phyloP scores from a whole-genome alignment of 2,797 vertebrate species.

The Danionella dracula region DNA sequence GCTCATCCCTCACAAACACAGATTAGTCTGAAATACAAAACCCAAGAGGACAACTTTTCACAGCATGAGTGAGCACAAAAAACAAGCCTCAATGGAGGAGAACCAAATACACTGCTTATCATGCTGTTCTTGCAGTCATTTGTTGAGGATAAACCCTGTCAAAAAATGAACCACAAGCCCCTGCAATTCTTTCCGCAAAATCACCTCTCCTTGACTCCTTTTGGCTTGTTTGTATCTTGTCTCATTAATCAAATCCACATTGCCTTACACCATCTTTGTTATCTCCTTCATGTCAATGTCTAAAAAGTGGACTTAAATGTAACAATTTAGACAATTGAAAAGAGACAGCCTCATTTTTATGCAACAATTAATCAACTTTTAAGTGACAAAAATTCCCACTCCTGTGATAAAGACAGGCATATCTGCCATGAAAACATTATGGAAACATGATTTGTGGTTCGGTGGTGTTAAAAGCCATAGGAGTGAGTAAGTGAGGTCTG shows the following conservation, averaged over 20 bases:
- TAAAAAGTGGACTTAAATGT: not conserved
- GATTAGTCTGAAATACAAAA: not conserved
- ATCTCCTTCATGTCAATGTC: not conserved
- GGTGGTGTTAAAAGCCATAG: not conserved
- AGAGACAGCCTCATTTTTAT: not conserved
- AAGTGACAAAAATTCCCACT: slow-evolving; percentile 4
- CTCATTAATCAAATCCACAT: not conserved
- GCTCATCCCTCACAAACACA: slow-evolving; percentile 15
- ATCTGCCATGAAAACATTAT: slow-evolving; percentile 20
- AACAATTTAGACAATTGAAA: no score
- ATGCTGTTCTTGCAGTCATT: not conserved
- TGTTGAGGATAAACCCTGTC: not conserved
- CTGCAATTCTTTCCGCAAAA: not conserved
- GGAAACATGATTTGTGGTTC: slow-evolving; percentile 18
- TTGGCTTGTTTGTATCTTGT: not conserved
- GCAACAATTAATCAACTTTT: not conserved
- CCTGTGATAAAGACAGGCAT: not conserved
- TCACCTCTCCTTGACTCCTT: slow-evolving; percentile 1
- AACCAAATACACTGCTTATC: not conserved
- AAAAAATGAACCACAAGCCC: slow-evolving; percentile 7
- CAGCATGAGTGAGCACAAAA: not conserved
- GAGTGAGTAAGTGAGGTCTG: slow-evolving; percentile 23
- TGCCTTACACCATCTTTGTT: not conserved
- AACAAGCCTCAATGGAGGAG: not conserved
- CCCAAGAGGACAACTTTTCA: not conserved